phyloP scores from a whole-genome alignment of 2,113 vertebrate genomes.

The Phyllostomus hastatus region DNA sequence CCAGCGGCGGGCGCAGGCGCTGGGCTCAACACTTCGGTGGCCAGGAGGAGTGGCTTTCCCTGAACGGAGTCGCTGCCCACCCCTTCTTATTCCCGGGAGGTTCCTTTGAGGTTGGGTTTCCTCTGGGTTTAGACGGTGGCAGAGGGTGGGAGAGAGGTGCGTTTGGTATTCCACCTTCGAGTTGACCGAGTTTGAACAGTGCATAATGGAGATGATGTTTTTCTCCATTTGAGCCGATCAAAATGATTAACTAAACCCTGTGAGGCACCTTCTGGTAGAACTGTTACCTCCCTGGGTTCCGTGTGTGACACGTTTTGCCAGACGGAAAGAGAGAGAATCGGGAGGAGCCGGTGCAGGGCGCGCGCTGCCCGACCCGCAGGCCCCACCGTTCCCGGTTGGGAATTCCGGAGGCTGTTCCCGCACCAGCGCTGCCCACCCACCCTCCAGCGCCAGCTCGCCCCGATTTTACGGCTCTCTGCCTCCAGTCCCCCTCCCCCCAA shows the following conservation, averaged over 20 bases:
- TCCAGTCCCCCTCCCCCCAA: not conserved
- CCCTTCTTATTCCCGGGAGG: not conserved
- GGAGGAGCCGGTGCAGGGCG: not conserved
- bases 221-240: conserved; percentile 78
- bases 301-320: conserved; percentile 83
- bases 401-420: conserved; percentile 49
- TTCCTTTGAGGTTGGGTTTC: not conserved
- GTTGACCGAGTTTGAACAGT: conserved; percentile 78
- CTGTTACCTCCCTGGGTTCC: conserved; percentile 83
- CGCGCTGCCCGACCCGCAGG: conserved; percentile 64
- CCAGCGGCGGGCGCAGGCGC: not conserved
- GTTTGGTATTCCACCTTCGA: conserved; percentile 73
- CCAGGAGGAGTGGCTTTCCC: not conserved
- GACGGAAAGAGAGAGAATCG: not conserved
- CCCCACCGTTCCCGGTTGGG: conserved; percentile 58
- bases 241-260: conserved; percentile 85
- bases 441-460: not conserved
- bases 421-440: not conserved
- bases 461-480: not conserved
- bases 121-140: conserved; percentile 34
- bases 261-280: conserved; percentile 85
- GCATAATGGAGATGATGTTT: conserved; percentile 79
- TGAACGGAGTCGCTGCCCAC: not conserved
- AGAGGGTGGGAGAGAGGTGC: conserved; percentile 30
- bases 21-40: conserved; percentile 29